Conservation (phyloP, 2,113 vertebrate species). For the Hiodon alosoides region DNA sequence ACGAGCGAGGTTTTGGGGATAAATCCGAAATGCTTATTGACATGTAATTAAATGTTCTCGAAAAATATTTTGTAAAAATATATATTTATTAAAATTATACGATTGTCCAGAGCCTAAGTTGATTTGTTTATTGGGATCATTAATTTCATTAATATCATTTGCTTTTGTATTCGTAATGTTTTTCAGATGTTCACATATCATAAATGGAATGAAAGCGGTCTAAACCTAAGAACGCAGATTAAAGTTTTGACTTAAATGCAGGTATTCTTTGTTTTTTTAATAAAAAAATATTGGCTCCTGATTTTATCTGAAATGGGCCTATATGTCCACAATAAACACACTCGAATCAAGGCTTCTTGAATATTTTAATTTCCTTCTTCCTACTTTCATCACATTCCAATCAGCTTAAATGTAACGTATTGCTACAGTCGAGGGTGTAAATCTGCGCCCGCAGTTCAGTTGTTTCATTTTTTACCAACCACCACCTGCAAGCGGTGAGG, state of each 20-base stretch:
- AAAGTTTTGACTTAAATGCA: no score
- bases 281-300: neutral
- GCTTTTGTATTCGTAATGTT: no score
- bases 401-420: slow-evolving; percentile 11
- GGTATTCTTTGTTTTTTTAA: neutral
- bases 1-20: neutral
- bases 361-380: slow-evolving; percentile 32
- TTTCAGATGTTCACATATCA: neutral
- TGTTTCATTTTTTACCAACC: neutral
- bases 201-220: neutral
- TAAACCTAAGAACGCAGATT: no score
- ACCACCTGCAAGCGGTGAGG: neutral
- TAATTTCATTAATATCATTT: no score
- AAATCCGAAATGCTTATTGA: neutral
- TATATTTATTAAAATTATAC: no score
- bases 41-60: no score
- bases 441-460: no score
- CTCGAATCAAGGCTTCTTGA: slow-evolving; percentile 19
- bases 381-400: slow-evolving; percentile 12
- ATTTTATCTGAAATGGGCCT: no score
- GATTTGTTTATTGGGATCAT: no score
- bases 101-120: no score
- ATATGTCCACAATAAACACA: slow-evolving; percentile 10
- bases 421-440: neutral
- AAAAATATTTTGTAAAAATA: no score